Evolutionary conservation across 2,888 invertebrate species (phyloP).

Genomic region (Plebejus melissa): DNA sequence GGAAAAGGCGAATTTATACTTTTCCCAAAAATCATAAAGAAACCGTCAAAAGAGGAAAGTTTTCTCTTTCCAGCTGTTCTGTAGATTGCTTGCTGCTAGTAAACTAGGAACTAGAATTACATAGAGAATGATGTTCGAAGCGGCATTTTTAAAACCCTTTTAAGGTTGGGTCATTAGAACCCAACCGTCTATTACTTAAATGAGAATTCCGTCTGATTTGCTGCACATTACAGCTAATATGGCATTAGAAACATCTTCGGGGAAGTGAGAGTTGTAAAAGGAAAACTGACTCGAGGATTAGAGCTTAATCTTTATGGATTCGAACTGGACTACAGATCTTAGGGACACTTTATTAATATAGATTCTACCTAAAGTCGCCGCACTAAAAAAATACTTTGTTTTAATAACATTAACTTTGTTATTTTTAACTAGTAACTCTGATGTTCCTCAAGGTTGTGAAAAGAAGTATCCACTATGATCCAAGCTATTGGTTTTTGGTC

Average conservation of each 20-base stretch:
- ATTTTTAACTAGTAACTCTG: too few species aligned
- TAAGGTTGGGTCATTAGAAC: not conserved
- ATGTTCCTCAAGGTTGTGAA: too few species aligned
- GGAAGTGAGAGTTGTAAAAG: not conserved
- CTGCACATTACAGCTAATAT: not conserved
- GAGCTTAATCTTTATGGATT: not conserved
- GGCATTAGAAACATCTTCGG: constrained; percentile 4
- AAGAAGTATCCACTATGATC: too few species aligned
- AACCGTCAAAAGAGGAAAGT: not conserved
- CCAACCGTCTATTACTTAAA: not conserved
- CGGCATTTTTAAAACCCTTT: not conserved
- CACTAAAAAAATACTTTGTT: too few species aligned
- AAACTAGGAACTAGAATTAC: not conserved
- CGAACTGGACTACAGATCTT: not conserved
- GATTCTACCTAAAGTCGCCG: too few species aligned
- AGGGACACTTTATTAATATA: too few species aligned
- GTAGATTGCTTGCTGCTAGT: not conserved
- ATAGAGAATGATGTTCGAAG: not conserved
- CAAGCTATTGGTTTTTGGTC: too few species aligned
- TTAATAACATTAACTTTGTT: too few species aligned
- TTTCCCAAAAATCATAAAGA: too few species aligned
- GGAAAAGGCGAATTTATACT: not conserved
- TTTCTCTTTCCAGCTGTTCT: not conserved
- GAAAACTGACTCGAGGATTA: not conserved
- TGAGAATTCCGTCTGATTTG: not conserved